Evolutionary conservation across 2,113 vertebrate genomes (phyloP), one percentile per base, ranked within the genome.

Genomic region (Hepsetus odoe): DNA sequence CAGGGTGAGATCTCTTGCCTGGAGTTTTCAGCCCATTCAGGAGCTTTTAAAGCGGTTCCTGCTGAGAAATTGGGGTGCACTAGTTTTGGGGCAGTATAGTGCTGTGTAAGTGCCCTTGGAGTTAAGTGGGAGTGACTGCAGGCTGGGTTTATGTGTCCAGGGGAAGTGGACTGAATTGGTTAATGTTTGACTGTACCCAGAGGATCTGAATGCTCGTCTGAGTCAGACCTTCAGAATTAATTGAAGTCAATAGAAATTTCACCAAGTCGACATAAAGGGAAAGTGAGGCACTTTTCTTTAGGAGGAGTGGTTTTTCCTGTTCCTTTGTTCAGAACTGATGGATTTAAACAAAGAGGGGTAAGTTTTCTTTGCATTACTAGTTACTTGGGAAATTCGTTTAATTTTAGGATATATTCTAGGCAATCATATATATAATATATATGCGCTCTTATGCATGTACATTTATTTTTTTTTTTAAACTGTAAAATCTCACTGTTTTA

Each of bases 151-250:
- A 77, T 89, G 88, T 90, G 89, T 84, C 82, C 81, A 69, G 83
- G 88, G 90, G 89, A 92, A 92, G 90, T 91, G 84, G 86, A 85
- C 88, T 75, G 77, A 77, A 80, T 79, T 80, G 76, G 92, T 92
- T 91, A 93, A 93, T 93, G 88, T 90, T 90, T 91, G 24, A 93
- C 86, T 69, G 70, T 56, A 58, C 68, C 38, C 46, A 26, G 22
- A 64, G 46, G 69, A 87, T 83, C 28, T n/a, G 78, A 8, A 11
- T 13, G 44, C 8, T 16, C 55, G 74, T 66, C 74, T 67, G n/a
- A 32, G 16, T 66, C 61, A 7, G 26, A 38, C 68, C 35, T 20
- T 44, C 79, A 40, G 62, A 59, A n/a, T 74, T 40, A 35, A 77
- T 74, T 44, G 22, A 70, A 53, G 78, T 16, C 59, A 4, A 61